A percentile compares a stretch with the other conserved stretches of the same genome.
Conservation (phyloP, 2,797 vertebrate genomes). For the Paedocypris micromegethes region DNA sequence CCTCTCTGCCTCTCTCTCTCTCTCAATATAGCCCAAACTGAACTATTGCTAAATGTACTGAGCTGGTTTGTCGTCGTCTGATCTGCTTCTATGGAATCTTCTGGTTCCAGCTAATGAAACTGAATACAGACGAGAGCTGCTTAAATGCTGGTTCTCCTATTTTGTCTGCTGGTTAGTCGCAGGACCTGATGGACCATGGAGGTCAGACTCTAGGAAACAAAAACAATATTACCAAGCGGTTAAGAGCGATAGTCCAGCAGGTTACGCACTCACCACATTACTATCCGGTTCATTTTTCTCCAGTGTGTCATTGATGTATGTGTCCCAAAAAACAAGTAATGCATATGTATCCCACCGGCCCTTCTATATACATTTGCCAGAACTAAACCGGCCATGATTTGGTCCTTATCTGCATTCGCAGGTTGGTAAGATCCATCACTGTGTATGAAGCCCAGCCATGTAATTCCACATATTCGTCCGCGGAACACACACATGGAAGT, state of each 20-base stretch:
- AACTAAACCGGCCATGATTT: conserved; percentile 70
- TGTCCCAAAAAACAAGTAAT: conserved; percentile 71
- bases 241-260: conserved; percentile 58
- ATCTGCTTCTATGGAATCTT: no score
- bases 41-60: no score
- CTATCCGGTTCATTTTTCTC: conserved; percentile 67
- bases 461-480: conserved; percentile 72
- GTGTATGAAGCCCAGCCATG: conserved; percentile 69
- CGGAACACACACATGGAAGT: conserved; percentile 58
- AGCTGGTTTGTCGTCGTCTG: no score
- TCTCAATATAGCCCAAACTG: no score
- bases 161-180: conserved; percentile 54
- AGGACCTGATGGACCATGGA: conserved; percentile 51
- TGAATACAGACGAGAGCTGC: conserved; percentile 55
- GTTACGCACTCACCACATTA: conserved; percentile 66
- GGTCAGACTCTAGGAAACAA: conserved; percentile 67
- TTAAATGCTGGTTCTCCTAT: conserved; percentile 50
- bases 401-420: conserved; percentile 92
- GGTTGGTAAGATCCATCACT: conserved; percentile 90
- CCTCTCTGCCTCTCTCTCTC: conserved; percentile 7
- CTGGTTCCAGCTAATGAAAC: no score
- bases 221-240: conserved; percentile 61
- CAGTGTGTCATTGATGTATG: conserved; percentile 84
- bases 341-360: conserved; percentile 76
- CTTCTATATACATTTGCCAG: conserved; percentile 80